Base-by-base conservation (phyloP, 2,888 invertebrate species). In the Anticlea derivata region DNA sequence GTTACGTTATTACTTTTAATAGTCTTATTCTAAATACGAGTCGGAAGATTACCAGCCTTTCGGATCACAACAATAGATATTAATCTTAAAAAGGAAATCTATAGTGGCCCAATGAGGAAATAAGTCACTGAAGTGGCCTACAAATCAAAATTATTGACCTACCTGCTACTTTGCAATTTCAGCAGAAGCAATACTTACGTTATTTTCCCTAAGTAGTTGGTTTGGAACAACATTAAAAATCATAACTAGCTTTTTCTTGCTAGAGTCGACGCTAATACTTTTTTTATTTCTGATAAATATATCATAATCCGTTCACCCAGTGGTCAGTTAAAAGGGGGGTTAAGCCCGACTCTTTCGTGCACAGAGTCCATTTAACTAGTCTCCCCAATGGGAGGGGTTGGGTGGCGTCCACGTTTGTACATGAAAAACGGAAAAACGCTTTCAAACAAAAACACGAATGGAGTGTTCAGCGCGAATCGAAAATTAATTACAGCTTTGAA, bases 401-500 rank as follows among this genome's bases (percentile, higher is more conserved):
- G 74, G 48, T 44, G 58, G 70, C 68, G 73, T 76, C 73, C 81
- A 83, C 81, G 80, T 80, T 85, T 80, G 80, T 82, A 72, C 81
- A 75, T 73, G 65, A 63, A 70, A 73, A 74, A 68, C 63, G 75
- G 67, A 78, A 82, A 82, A 83, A 78, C 69, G 65, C 68, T 66
- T 61, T 68, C 72, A 72, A 82, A 83, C 75, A 83, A 84, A 83
- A 83, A 78, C 68, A 78, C 67, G 72, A 75, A 65, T 70, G 66
- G 70, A 71, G 64, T 77, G 76, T 75, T 77, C 78, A 77, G 73
- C 72, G 78, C 71, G 81, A 82, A 84, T 84, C 77, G 82, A 82
- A 86, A 84, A 83, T 86, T 86, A 86, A 87, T 86, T 85, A 83
- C 76, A 73, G 77, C 72, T 75, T 71, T 66, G 66, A 70, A 78